Evolutionary conservation across 2,888 invertebrate species (phyloP), one percentile per base, ranked within the genome.

Genomic region (Melanchra persicariae): DNA sequence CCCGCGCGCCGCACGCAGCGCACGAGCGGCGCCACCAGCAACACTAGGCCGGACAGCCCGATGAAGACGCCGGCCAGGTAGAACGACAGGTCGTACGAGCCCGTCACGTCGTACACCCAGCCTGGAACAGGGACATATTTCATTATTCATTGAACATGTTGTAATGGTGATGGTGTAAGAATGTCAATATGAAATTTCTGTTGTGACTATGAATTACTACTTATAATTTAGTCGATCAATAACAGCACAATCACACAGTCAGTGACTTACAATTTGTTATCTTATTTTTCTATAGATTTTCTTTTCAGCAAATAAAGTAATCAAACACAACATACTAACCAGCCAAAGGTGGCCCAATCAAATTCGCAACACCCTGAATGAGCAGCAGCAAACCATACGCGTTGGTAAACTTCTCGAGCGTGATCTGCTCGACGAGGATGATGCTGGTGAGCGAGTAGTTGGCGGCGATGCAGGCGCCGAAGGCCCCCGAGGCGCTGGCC

Each of bases 371-470:
- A 3, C 99, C 99, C 92, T 99, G 99, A 30, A 98, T 98, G 62
- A 99, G 96, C 89, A 99, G 96, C 86, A 99, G 93, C 85, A 99
- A 93, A 0, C 99, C 99, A 89, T 99, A 99, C 7, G 99, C 99
- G 90, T 98, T 98, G 59, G 99, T 98, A 91, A 99, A 98, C 87
- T 98, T 97, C 91, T 98, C 98, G 83, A 99, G 92, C n/a, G 98
- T 98, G 81, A 99, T 98, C 90, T 98, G 96, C 90, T 99, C 98
- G 71, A 99, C 98, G 70, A 99, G 96, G 80, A 99, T 98, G 87
- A 99, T 98, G 88, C 98, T 98, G 30, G 99, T 98, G 52, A 99
- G 96, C 4, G 98, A 98, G 95, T 99, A 99, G 95, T 99, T 99
- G 72, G 98, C 99, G 37, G 98, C 98, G 86, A 99, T 98, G 92